Base-by-base conservation (phyloP, 1,140 invertebrate species). In the Pectinophora gossypiella region DNA sequence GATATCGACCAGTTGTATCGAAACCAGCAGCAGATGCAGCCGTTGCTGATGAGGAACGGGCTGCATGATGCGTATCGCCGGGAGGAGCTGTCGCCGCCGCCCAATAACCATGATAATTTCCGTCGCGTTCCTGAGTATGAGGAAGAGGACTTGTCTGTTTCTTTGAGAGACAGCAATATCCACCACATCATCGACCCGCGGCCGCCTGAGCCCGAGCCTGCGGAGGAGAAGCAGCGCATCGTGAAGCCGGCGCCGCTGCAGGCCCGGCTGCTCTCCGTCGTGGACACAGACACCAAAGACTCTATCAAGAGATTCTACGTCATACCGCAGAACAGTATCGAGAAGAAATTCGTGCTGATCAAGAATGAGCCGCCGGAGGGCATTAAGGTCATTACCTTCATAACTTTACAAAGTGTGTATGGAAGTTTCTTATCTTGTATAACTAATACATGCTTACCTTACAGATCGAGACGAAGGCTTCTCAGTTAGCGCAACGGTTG, bases 271-370 rank as follows among this genome's bases (percentile, higher is more conserved):
- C 62, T 87, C 15, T 78, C 82, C 0, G 65, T 84, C 0, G 64
- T 81, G 5, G 76, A 85, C 23, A 80, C 84, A 0, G 83, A 85
- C 13, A 62, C 71, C 9, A 84, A 82, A 18, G 71, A 80, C 19
- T 49, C 72, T 0, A 72, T 81, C 0, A 76, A 78, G 48, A 62
- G 76, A 9, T 73, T 83, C 48, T 89, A 87, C 47, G 82, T 89
- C 0, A 83, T 87, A 48, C 87, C 85, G 15, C 84, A 85, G 54
- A 75, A 71, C 55, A 68, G 61, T 0, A 45, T 70, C 0, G 87
- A 89, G 12, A 89, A 89, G 61, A 89, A 89, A 48, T 75, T 82
- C 43, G 76, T 89, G 36, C 64, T 89, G 47, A 89, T 89, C 27
- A 89, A 89, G 61, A 87, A 87, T 54, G 87, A 89, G 46, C 85